phyloP scores from a whole-genome alignment of 2,888 invertebrate species.

The Choristoneura rosaceana region DNA sequence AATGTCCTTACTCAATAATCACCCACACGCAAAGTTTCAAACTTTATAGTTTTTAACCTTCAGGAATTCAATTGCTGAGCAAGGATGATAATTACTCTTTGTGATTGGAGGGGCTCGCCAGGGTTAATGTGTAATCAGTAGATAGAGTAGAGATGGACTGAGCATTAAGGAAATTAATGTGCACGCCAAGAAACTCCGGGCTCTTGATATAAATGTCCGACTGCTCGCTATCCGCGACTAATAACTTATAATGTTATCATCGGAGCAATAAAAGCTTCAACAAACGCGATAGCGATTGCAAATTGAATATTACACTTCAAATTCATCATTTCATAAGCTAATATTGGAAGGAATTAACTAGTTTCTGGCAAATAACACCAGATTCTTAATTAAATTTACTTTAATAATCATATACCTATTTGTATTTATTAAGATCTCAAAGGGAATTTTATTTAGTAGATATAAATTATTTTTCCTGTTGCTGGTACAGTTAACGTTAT shows the following conservation, averaged over 20 bases:
- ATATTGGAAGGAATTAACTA: not conserved
- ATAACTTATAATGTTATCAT: slow-evolving; percentile 5
- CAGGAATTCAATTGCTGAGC: not conserved
- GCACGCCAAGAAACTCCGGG: slow-evolving; percentile 10
- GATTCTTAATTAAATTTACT: too few species aligned
- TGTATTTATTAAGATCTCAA: too few species aligned
- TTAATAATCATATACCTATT: too few species aligned
- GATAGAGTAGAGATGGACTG: slow-evolving; percentile 30
- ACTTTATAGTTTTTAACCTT: slow-evolving; percentile 9
- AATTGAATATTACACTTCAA: not conserved
- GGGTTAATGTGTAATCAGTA: slow-evolving; percentile 30
- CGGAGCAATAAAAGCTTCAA: not conserved
- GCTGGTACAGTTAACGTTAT: too few species aligned
- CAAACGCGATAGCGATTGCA: not conserved
- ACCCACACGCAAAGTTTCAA: not conserved
- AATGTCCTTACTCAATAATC: slow-evolving; percentile 3
- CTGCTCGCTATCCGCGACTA: slow-evolving; percentile 6
- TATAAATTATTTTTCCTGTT: too few species aligned
- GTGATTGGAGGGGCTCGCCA: slow-evolving; percentile 13
- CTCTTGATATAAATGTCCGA: slow-evolving; percentile 22
- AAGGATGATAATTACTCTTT: slow-evolving; percentile 11
- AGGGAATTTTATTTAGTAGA: too few species aligned
- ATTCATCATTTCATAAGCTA: not conserved
- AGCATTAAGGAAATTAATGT: slow-evolving; percentile 35
- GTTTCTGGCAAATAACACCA: not conserved